phyloP scores from a whole-genome alignment of 1,140 invertebrate species.

The Andricus grossulariae region DNA sequence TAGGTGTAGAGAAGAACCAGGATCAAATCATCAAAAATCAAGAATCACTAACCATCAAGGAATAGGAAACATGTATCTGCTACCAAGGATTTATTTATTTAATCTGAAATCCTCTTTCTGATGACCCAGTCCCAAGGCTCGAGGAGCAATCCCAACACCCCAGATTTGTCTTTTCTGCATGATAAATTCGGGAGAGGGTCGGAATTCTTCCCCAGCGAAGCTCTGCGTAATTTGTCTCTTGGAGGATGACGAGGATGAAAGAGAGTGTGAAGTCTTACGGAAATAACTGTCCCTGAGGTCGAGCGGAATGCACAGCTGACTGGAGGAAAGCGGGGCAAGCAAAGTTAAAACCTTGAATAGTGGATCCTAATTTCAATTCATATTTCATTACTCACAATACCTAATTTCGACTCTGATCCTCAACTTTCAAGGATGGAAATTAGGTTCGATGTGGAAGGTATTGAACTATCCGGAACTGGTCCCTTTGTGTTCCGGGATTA shows the following conservation, averaged over 20 bases:
- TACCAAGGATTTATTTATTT: neutral
- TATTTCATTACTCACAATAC: too few relatives aligned
- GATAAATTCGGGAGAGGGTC: neutral
- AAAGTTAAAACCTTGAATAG: neutral
- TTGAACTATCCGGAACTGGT: too few relatives aligned
- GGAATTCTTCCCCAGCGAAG: neutral
- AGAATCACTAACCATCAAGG: neutral
- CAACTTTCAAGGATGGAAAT: too few relatives aligned
- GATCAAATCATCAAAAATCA: neutral
- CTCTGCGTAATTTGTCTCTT: neutral
- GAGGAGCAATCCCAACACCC: too few relatives aligned
- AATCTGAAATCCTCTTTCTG: neutral
- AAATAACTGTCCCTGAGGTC: conserved; percentile 25
- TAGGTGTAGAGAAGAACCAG: too few relatives aligned
- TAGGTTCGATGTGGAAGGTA: too few relatives aligned
- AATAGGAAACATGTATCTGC: neutral
- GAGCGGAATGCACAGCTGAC: conserved; percentile 32
- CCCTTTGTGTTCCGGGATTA: too few relatives aligned
- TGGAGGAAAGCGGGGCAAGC: conserved; percentile 6
- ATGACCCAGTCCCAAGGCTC: too few relatives aligned
- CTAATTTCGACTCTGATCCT: too few relatives aligned
- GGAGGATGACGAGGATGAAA: conserved; percentile 3
- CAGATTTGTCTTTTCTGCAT: neutral
- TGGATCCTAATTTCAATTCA: neutral
- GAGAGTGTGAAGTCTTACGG: neutral